Base-by-base conservation (phyloP, 2,113 vertebrate genomes). In the Channa argus region DNA sequence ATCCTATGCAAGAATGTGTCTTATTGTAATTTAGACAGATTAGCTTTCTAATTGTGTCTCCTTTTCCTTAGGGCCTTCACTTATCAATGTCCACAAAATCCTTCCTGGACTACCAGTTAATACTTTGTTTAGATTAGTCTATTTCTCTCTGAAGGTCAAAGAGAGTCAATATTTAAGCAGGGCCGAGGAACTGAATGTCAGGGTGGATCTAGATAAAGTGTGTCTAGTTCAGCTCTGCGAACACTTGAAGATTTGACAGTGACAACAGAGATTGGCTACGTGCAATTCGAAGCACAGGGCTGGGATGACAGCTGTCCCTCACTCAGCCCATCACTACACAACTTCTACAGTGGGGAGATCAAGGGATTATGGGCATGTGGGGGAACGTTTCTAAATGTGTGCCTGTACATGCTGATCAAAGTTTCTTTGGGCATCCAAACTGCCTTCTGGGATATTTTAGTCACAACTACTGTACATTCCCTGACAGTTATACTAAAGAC, bases 91-190 rank as follows among this genome's bases (percentile, higher is more conserved):
- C 72, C 62, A 13, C 46, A 65, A 43, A 62, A 53, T 34, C 39
- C 78, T 72, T 61, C 63, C 43, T 52, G 36, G 61, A 73, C 71
- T 41, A 60, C 51, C 68, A 65, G 55, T 39, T 80, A 63, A 75
- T 79, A 89, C 71, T 60, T 63, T 65, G 44, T 62, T 47, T 71
- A 82, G 73, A 84, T 73, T 36, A 67, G 59, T 69, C 65, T 37
- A 15, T 69, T 71, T n/a, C 49, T 50, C 65, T 81, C 70, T 85
- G 77, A 86, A 88, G 88, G 82, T 89, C 87, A 86, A 41, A 58
- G 37, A 0, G 1, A 74, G 63, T 84, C 74, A 68, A 87, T 84
- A 82, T 85, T 88, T 58, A 71, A 79, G 58, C 69, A 34, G 45
- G 24, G 60, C 62, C 61, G n/a, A 39, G 43, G 56, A 79, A 24